These are phyloP conservation scores for Bellardia pandia DNA, from an alignment of 2,888 invertebrate genomes.

Conservation along the genomic window DNA sequence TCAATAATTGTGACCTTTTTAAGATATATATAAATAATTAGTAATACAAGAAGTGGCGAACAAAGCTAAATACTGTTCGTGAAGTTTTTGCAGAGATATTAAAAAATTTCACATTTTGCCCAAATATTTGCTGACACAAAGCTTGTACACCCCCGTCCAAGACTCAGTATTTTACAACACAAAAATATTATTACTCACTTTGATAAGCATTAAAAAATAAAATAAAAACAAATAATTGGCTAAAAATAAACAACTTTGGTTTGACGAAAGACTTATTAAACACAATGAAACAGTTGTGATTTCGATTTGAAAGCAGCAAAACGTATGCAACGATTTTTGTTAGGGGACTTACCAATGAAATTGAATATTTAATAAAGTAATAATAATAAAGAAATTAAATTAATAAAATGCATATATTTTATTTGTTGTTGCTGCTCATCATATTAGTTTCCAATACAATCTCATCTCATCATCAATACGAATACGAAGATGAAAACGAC, in stretches of 20 bases:
- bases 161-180: neutral
- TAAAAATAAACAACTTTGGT: neutral
- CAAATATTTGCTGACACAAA: neutral
- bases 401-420: constrained; percentile 35
- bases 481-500: constrained; percentile 5
- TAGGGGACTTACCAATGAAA: neutral
- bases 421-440: neutral
- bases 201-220: constrained; percentile 24
- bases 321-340: neutral
- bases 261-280: constrained; percentile 30
- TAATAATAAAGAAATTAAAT: constrained; percentile 10
- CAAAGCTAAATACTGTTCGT: too few species aligned
- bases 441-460: neutral
- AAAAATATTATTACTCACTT: constrained; percentile 12
- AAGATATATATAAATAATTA: too few species aligned
- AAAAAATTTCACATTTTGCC: neutral
- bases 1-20: too few species aligned
- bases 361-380: constrained; percentile 5
- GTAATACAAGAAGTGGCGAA: too few species aligned
- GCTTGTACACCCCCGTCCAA: constrained; percentile 13
- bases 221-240: constrained; percentile 12
- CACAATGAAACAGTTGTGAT: constrained; percentile 57
- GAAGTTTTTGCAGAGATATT: neutral
- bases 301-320: constrained; percentile 36
- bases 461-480: neutral